Conservation (phyloP, 1,140 invertebrate genomes). For the Propsilocerus akamusi region DNA sequence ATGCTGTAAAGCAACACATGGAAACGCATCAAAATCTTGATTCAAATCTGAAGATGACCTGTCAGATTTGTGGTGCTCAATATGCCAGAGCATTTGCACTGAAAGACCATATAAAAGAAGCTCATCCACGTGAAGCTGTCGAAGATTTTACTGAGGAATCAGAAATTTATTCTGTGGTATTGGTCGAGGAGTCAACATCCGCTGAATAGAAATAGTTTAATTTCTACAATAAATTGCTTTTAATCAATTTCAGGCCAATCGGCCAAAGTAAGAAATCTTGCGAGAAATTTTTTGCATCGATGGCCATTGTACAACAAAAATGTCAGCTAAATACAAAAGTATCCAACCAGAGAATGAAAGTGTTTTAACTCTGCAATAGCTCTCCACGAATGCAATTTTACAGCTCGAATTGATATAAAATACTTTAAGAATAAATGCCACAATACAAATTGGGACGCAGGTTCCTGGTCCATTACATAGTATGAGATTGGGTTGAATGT, state of each 20-base stretch:
- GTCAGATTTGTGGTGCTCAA: conserved; percentile 48
- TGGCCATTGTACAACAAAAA: conserved; percentile 85
- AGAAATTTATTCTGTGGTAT: background rate
- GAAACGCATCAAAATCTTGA: conserved; percentile 46
- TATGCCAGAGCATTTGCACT: conserved; percentile 51
- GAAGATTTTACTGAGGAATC: conserved; percentile 8
- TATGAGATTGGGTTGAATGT: conserved; percentile 52
- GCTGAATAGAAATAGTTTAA: too few species aligned
- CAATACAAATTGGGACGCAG: conserved; percentile 71
- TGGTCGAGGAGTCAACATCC: background rate
- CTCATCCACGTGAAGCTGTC: conserved; percentile 24
- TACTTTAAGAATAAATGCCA: conserved; percentile 45
- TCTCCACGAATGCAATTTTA: conserved; percentile 82
- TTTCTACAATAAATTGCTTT: too few species aligned
- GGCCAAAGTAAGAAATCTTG: conserved; percentile 40
- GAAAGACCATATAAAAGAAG: conserved; percentile 44
- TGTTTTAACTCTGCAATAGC: conserved; percentile 76
- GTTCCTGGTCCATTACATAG: conserved; percentile 92
- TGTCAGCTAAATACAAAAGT: conserved; percentile 62
- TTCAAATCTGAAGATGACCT: conserved; percentile 42
- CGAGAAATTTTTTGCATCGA: conserved; percentile 35
- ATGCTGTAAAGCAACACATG: conserved; percentile 50
- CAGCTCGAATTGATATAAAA: conserved; percentile 39
- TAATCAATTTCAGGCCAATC: conserved; percentile 32
- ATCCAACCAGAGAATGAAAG: conserved; percentile 80